These are phyloP conservation scores for Thalpophila matura DNA, from an alignment of 2,888 invertebrate species.

Conservation along the genomic window DNA sequence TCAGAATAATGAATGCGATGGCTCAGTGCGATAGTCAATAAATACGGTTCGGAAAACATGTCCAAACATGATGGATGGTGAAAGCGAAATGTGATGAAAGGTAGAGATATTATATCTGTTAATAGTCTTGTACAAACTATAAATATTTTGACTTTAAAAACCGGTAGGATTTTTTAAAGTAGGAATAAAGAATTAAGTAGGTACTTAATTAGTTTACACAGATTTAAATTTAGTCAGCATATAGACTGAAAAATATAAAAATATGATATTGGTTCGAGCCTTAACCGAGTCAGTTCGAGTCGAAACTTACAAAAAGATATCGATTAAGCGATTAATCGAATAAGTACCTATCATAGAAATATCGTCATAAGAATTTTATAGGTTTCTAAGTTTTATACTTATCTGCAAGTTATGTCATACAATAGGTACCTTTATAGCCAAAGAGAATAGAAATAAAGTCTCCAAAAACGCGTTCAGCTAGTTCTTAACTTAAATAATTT, in stretches of 20 bases:
- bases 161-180: background rate
- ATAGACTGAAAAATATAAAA: no score
- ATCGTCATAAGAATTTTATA: background rate
- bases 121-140: slow-evolving; percentile 63
- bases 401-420: background rate
- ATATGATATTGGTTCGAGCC: no score
- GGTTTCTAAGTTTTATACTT: background rate
- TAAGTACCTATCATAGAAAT: background rate
- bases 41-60: slow-evolving; percentile 87
- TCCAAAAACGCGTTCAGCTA: background rate
- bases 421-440: background rate
- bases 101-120: slow-evolving; percentile 78
- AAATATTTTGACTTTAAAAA: slow-evolving; percentile 20
- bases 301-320: background rate
- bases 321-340: background rate
- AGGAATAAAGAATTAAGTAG: no score
- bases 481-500: slow-evolving; percentile 15
- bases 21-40: slow-evolving; percentile 84
- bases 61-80: slow-evolving; percentile 87
- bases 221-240: no score
- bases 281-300: no score
- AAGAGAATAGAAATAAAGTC: slow-evolving; percentile 5
- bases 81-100: slow-evolving; percentile 84
- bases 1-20: slow-evolving; percentile 86
- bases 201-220: no score